Percentiles rank a stretch among this genome's conserved stretches.
These are phyloP conservation scores for Odontamblyopus rebecca DNA, from an alignment of 2,797 vertebrate species.

Conservation along the genomic window DNA sequence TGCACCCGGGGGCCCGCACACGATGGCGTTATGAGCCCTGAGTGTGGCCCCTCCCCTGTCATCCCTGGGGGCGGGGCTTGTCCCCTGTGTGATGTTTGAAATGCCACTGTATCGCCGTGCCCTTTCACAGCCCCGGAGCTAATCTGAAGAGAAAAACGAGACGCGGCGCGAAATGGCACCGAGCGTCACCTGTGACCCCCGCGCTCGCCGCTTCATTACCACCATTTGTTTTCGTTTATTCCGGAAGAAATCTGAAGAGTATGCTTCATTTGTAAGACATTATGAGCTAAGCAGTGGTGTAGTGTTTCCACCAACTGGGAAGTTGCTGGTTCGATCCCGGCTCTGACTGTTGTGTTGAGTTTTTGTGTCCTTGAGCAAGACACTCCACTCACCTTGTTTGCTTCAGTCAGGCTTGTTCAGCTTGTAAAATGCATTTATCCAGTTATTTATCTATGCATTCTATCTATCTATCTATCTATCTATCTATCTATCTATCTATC, in stretches of 20 bases:
- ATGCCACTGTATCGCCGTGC: conserved; percentile 70
- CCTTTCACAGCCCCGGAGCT: conserved; percentile 71
- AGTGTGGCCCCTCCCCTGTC: conserved; percentile 41
- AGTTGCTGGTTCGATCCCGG: too few relatives aligned
- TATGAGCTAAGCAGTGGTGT: too few relatives aligned
- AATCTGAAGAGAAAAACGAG: conserved; percentile 59
- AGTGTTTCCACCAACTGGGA: too few relatives aligned
- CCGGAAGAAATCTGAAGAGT: too few relatives aligned
- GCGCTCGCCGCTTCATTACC: conserved; percentile 15
- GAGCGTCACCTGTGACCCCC: conserved; percentile 59
- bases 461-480: too few relatives aligned
- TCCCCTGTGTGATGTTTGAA: conserved; percentile 64
- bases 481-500: too few relatives aligned
- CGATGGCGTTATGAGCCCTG: conserved; percentile 26
- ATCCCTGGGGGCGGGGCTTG: conserved; percentile 26
- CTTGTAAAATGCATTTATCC: too few relatives aligned
- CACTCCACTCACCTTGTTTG: too few relatives aligned
- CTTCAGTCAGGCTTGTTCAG: too few relatives aligned
- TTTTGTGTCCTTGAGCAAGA: too few relatives aligned
- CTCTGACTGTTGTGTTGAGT: too few relatives aligned
- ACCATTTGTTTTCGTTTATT: neutral
- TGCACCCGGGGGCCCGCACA: conserved; percentile 47
- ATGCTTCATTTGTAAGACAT: neutral
- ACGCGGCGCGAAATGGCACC: conserved; percentile 61
- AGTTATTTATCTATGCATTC: too few relatives aligned